Conservation (phyloP, 2,797 vertebrate species). For the Saxicola maurus region DNA sequence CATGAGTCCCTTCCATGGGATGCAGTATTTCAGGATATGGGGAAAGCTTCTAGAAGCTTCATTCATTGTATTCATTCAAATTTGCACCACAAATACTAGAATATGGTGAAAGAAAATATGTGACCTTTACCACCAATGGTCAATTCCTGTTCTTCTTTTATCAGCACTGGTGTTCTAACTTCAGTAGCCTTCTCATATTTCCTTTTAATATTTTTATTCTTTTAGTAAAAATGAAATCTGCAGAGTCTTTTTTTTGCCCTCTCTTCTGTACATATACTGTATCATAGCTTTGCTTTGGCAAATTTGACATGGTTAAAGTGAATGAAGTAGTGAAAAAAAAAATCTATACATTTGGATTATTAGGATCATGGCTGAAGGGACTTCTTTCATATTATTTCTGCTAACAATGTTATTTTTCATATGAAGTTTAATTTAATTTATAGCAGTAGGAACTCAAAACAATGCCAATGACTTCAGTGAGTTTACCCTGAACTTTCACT, state of each 20-base stretch:
- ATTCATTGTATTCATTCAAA: neutral
- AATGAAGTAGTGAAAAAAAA: neutral
- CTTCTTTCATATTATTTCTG: neutral
- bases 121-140: rapidly evolving
- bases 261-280: neutral
- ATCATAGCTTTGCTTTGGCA: neutral
- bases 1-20: neutral
- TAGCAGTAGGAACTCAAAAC: neutral
- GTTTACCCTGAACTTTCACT: neutral
- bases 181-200: neutral
- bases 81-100: neutral
- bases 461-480: neutral
- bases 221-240: neutral
- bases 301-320: neutral
- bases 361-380: neutral
- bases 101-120: neutral
- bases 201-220: neutral
- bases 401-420: neutral
- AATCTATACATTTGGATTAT: neutral
- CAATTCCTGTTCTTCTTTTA: neutral
- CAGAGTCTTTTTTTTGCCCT: neutral
- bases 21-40: neutral
- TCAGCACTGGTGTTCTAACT: neutral
- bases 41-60: neutral
- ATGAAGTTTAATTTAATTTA: neutral